Evolutionary conservation across 2,797 vertebrate genomes (phyloP), one percentile per base, ranked within the genome.

Genomic region (Knipowitschia caucasica): DNA sequence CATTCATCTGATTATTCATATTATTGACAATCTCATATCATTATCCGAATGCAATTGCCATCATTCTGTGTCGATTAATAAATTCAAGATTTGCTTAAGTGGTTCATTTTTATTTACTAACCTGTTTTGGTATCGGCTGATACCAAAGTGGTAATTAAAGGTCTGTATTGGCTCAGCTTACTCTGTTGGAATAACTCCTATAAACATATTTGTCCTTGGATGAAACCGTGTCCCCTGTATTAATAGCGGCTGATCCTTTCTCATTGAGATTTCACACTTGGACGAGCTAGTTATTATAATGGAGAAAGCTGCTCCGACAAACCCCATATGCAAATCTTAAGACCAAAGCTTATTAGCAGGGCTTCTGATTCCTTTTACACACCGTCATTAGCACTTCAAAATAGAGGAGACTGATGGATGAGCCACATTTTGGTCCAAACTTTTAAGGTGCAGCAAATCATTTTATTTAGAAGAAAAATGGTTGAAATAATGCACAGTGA

Each of bases 361-460:
- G 56, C 77, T 75, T 77, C 59, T 60, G 73, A 77, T 74, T 81
- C 56, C 52, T 68, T 49, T 54, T 36, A 26, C 8, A 26, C 8
- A 4, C 63, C 33, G 44, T 72, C 69, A 81, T 87, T 87, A 83
- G 63, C 75, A 78, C 84, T 73, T 82, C 75, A 84, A 71, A 72
- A 42, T 73, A 74, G 50, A 5, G 55, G 57, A 69, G 56, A 63
- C 61, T 55, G 50, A 51, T 30, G 21, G 36, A 46, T 18, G 8
- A 53, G 50, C 67, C 69, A 57, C 74, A 78, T 81, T 78, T 69
- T 75, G 1, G 14, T 45, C 43, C 62, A 76, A 46, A 67, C 58
- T 30, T n/a, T 44, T 12, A 14, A 33, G 18, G 38, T 61, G 68
- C 35, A 51, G 54, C 71, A 69, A 61, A 70, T 55, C 44, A 11